Evolutionary conservation across 2,888 invertebrate genomes (phyloP).

Genomic region (Amphipoea oculea): DNA sequence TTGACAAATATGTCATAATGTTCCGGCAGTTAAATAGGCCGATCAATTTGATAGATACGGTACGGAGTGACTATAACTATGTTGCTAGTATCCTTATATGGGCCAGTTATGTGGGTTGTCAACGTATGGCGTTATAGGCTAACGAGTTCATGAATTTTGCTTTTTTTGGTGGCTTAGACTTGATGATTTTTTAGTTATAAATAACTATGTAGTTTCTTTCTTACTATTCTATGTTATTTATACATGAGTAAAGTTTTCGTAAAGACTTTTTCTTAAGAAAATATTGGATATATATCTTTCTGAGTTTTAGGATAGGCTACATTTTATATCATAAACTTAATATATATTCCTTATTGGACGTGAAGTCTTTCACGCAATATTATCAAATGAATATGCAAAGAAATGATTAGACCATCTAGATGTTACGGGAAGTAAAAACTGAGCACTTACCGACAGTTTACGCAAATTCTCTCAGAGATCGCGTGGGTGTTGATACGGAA

Average conservation of each 20-base stretch:
- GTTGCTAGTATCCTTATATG: constrained; percentile 1
- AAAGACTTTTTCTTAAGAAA: background rate
- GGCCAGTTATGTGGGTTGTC: constrained; percentile 44
- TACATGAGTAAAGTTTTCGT: background rate
- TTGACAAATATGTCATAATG: constrained; percentile 30
- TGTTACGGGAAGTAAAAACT: constrained; percentile 11
- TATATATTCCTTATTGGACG: background rate
- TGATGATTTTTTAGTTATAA: background rate
- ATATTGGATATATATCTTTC: no score
- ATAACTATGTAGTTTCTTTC: background rate
- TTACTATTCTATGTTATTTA: background rate
- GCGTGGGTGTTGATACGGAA: constrained; percentile 43
- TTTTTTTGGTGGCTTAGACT: constrained; percentile 17
- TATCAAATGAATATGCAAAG: background rate
- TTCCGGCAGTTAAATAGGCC: constrained; percentile 51
- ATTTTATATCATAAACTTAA: background rate
- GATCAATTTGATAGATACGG: constrained; percentile 48
- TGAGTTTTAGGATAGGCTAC: background rate
- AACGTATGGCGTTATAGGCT: constrained; percentile 18
- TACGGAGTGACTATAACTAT: constrained; percentile 36
- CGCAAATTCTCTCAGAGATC: constrained; percentile 24
- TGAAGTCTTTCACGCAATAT: background rate
- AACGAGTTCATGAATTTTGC: constrained; percentile 28
- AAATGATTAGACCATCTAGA: background rate
- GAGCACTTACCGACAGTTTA: constrained; percentile 22